These are phyloP conservation scores for Lynx canadensis DNA, from an alignment of 2,113 vertebrate genomes.

Conservation along the genomic window DNA sequence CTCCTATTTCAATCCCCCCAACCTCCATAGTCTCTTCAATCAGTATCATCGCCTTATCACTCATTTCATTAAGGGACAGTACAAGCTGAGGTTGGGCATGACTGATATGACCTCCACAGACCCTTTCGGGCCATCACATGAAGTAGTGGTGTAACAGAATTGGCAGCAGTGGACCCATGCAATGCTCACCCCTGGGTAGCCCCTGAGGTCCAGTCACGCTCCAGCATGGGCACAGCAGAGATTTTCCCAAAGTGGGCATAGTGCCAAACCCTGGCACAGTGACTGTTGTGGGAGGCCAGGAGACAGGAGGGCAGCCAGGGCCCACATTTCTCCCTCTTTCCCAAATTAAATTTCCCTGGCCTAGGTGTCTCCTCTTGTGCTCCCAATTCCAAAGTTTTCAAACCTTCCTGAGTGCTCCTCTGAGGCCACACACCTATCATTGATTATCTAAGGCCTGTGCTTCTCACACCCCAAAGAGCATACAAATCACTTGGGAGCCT, in stretches of 20 bases:
- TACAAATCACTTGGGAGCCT: not conserved
- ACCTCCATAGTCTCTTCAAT: slow-evolving; percentile 13
- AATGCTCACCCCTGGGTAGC: slow-evolving; percentile 18
- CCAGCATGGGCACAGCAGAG: slow-evolving; percentile 59
- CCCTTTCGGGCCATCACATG: slow-evolving; percentile 34
- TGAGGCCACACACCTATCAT: not conserved
- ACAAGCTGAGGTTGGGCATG: slow-evolving; percentile 54
- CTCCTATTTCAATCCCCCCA: slow-evolving; percentile 50
- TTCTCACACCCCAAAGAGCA: not conserved
- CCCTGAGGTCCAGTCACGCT: slow-evolving; percentile 51
- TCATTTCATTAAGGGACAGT: slow-evolving; percentile 59
- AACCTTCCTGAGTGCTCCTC: not conserved
- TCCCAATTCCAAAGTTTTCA: not conserved
- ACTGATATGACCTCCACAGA: slow-evolving; percentile 62
- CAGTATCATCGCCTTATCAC: slow-evolving; percentile 52
- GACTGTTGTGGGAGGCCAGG: slow-evolving; percentile 53
- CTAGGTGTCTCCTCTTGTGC: not conserved
- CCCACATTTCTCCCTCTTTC: not conserved
- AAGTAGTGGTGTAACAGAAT: slow-evolving; percentile 20
- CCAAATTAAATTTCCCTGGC: slow-evolving; percentile 3
- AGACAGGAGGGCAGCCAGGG: slow-evolving; percentile 52
- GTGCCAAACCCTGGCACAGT: slow-evolving; percentile 33
- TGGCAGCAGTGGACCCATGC: not conserved
- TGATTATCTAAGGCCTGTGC: not conserved
- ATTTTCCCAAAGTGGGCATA: slow-evolving; percentile 61